Evolutionary conservation across 2,888 invertebrate genomes (phyloP).

Genomic region (Lacanobia wlatinum): DNA sequence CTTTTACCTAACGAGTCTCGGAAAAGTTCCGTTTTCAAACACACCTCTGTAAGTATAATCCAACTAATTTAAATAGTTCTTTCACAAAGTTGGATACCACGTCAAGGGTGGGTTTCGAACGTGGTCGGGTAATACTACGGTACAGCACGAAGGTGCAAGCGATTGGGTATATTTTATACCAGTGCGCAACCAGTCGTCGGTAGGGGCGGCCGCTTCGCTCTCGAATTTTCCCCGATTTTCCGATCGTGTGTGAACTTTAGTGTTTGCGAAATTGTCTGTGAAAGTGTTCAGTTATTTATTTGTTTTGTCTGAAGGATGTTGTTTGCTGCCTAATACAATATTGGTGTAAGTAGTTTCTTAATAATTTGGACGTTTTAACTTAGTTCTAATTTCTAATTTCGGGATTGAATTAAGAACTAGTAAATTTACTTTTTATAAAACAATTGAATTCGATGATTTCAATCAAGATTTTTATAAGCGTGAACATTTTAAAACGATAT

Average conservation of each 20-base stretch:
- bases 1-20: conserved; percentile 73
- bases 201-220: conserved; percentile 72
- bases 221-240: conserved; percentile 63
- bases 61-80: conserved; percentile 60
- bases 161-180: conserved; percentile 74
- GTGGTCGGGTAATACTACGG: conserved; percentile 84
- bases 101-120: conserved; percentile 51
- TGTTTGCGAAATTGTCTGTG: conserved; percentile 64
- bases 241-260: conserved; percentile 76
- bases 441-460: background rate
- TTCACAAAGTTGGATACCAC: conserved; percentile 29
- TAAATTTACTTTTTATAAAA: background rate
- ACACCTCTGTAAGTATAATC: conserved; percentile 62
- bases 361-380: conserved; percentile 10
- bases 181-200: conserved; percentile 77
- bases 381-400: conserved; percentile 20
- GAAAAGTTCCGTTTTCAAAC: conserved; percentile 69
- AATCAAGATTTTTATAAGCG: background rate
- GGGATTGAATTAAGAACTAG: background rate
- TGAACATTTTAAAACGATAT: background rate
- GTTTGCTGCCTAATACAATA: conserved; percentile 25
- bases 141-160: conserved; percentile 74
- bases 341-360: conserved; percentile 55
- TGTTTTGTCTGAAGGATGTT: conserved; percentile 65
- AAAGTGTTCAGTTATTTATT: conserved; percentile 63